phyloP scores from a whole-genome alignment of 2,113 vertebrate species.

The Bungarus multicinctus region DNA sequence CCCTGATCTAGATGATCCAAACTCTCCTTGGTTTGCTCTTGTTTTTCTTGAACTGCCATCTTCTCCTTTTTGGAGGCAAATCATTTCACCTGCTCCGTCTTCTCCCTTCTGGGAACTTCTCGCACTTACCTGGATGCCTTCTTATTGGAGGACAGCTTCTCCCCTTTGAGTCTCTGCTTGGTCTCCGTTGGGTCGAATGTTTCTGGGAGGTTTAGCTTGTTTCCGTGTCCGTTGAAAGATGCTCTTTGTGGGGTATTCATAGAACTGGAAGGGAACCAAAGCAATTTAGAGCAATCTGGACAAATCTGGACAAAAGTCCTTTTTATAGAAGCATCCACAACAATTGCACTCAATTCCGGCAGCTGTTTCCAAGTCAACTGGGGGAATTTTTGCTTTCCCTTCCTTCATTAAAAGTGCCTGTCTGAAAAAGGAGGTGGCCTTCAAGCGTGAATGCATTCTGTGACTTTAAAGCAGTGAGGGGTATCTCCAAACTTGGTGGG shows the following conservation, averaged over 20 bases:
- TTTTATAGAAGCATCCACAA: not conserved
- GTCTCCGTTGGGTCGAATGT: not conserved
- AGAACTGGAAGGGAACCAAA: not conserved
- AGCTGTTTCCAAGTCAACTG: constrained; percentile 30
- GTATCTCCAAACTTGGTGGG: too few species aligned
- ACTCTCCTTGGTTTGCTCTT: not conserved
- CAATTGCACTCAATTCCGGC: constrained; percentile 23
- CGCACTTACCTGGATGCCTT: not conserved
- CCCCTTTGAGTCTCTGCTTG: not conserved
- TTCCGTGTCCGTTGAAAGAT: not conserved
- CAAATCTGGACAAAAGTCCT: not conserved
- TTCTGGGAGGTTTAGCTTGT: not conserved
- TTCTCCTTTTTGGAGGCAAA: not conserved
- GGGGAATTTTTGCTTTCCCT: constrained; percentile 32
- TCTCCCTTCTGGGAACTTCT: not conserved
- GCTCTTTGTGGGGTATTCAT: not conserved
- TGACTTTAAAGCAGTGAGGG: constrained; percentile 20
- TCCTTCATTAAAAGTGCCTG: constrained; percentile 5
- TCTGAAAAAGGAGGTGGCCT: constrained; percentile 18
- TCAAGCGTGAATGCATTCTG: constrained; percentile 7
- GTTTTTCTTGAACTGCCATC: not conserved
- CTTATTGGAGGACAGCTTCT: not conserved
- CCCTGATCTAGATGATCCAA: not conserved
- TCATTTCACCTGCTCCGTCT: not conserved
- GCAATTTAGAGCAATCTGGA: not conserved